A percentile compares a stretch with the other conserved stretches of the same genome.
Conservation (phyloP, 2,888 invertebrate species). For the Calameuta filiformis region DNA sequence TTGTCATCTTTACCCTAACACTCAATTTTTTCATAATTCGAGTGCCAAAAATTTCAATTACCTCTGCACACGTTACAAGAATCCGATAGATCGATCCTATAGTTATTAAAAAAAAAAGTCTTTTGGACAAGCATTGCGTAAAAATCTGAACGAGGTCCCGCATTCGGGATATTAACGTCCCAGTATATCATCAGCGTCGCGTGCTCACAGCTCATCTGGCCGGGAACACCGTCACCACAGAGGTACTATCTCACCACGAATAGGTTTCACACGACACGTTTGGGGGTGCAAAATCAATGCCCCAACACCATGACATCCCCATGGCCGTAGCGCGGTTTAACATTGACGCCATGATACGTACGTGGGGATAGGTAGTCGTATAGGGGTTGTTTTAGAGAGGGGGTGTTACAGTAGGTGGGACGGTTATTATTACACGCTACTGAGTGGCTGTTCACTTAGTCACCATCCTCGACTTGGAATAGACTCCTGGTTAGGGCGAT, state of each 20-base stretch:
- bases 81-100: no score
- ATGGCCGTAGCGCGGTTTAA: conserved; percentile 27
- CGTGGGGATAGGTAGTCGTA: not conserved
- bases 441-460: conserved; percentile 41
- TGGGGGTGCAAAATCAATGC: conserved; percentile 58
- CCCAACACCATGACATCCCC: conserved; percentile 47
- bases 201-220: conserved; percentile 61
- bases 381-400: no score
- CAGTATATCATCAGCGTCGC: conserved; percentile 54
- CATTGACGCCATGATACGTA: not conserved
- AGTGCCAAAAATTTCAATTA: no score
- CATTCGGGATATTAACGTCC: conserved; percentile 30
- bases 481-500: conserved; percentile 14
- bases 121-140: not conserved
- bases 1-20: no score
- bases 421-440: conserved; percentile 21
- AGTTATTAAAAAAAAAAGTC: no score
- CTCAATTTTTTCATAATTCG: no score
- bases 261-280: conserved; percentile 57
- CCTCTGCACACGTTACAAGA: no score
- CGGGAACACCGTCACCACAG: conserved; percentile 46
- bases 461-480: conserved; percentile 42
- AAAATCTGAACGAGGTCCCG: not conserved
- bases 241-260: conserved; percentile 57
- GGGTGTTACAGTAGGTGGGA: conserved; percentile 4